A percentile compares a stretch with the other conserved stretches of the same genome.
phyloP scores from a whole-genome alignment of 1,140 invertebrate genomes.

The Camponotus pennsylvanicus region DNA sequence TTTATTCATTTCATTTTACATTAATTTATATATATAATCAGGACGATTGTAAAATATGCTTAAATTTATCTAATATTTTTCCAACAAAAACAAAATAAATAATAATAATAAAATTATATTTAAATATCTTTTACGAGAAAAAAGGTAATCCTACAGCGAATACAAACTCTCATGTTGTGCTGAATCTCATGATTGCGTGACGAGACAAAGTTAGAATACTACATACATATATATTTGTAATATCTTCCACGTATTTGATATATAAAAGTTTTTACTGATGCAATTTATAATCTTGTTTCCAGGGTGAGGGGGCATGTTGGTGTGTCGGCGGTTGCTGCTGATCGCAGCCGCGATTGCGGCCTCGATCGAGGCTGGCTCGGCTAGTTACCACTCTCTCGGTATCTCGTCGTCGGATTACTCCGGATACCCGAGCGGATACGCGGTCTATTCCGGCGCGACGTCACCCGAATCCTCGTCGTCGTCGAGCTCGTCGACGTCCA shows the following conservation, averaged over 20 bases:
- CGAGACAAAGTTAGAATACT: background rate
- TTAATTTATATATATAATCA: background rate
- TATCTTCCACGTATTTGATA: no score
- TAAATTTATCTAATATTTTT: background rate
- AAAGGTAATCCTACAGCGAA: background rate
- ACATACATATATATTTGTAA: background rate
- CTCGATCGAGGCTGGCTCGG: conserved; percentile 79
- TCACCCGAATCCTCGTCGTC: conserved; percentile 70
- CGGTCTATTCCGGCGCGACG: conserved; percentile 72
- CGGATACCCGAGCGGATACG: conserved; percentile 68
- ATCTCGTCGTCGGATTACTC: conserved; percentile 72
- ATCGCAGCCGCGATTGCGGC: conserved; percentile 84
- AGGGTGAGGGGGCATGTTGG: conserved; percentile 83
- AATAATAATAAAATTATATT: no score
- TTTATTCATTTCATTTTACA: background rate
- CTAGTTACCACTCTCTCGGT: conserved; percentile 76
- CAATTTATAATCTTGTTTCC: conserved; percentile 38
- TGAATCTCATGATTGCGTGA: background rate
- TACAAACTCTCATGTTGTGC: background rate
- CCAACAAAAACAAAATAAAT: background rate
- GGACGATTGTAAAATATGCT: background rate
- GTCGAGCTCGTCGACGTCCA: conserved; percentile 64
- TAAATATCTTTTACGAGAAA: background rate
- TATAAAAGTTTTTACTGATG: background rate
- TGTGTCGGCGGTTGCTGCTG: conserved; percentile 85